A percentile compares a stretch with the other conserved stretches of the same genome.
Conservation (phyloP, 2,888 invertebrate species). For the Eutolmus rufibarbis region DNA sequence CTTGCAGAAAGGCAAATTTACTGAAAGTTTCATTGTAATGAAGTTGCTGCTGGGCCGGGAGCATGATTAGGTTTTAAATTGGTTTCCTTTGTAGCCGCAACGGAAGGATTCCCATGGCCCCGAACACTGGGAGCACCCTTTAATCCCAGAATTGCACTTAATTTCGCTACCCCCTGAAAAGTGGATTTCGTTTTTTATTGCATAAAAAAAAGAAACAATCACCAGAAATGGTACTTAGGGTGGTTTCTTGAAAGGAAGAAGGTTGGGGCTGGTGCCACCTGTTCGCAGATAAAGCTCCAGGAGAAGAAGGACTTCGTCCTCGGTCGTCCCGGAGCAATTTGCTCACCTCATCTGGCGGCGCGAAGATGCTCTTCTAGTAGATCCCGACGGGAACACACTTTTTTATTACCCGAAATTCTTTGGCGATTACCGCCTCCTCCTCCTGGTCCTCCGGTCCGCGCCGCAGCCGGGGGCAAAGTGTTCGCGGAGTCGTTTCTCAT, state of each 20-base stretch:
- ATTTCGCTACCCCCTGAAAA: neutral
- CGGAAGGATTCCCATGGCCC: neutral
- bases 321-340: neutral
- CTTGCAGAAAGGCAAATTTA: neutral
- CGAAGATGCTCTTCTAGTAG: neutral
- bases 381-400: neutral
- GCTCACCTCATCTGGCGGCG: neutral
- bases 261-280: neutral
- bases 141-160: neutral
- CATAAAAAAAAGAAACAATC: neutral
- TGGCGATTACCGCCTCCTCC: neutral
- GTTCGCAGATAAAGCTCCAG: neutral
- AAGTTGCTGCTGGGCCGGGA: neutral
- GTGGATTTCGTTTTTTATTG: neutral
- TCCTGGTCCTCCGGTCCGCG: neutral
- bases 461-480: neutral
- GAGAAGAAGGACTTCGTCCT: neutral
- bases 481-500: neutral
- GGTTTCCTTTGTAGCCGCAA: neutral
- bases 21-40: neutral
- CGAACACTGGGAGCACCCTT: neutral
- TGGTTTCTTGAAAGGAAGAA: neutral
- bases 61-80: neutral
- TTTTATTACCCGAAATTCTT: neutral
- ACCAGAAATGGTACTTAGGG: neutral